A percentile compares a stretch with the other conserved stretches of the same genome.
phyloP scores from a whole-genome alignment of 2,888 invertebrate genomes.

The Andrena bicolor region DNA sequence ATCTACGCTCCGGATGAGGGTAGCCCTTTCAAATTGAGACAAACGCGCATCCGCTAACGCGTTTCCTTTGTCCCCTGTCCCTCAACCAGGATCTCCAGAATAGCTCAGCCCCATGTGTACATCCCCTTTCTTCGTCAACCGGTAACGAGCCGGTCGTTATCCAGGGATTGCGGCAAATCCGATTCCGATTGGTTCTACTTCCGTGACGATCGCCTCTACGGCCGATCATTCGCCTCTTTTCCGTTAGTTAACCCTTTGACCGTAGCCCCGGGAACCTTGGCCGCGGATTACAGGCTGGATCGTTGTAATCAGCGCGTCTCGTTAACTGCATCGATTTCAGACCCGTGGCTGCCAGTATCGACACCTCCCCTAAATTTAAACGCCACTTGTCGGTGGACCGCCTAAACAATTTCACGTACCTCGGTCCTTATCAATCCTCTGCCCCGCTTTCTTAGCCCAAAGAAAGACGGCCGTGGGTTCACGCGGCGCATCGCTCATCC shows the following conservation, averaged over 20 bases:
- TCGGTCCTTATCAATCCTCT: too few species aligned
- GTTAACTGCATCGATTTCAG: background rate
- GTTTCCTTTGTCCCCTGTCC: constrained; percentile 53
- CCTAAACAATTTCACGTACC: too few species aligned
- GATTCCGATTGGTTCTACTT: constrained; percentile 16
- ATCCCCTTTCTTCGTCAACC: constrained; percentile 9
- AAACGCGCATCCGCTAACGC: constrained; percentile 56
- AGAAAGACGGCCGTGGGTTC: background rate
- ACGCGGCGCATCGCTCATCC: constrained; percentile 40
- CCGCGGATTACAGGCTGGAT: constrained; percentile 1
- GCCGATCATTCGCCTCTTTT: constrained; percentile 20
- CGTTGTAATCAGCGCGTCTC: constrained; percentile 15
- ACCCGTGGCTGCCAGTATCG: background rate
- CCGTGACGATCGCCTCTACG: constrained; percentile 6
- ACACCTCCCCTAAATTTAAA: too few species aligned
- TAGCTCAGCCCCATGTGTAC: background rate
- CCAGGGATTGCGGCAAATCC: constrained; percentile 34
- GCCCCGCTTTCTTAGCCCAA: background rate
- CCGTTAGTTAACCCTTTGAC: background rate
- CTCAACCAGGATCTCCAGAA: constrained; percentile 1
- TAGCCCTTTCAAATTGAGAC: constrained; percentile 58
- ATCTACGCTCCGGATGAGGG: constrained; percentile 34
- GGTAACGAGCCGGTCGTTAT: constrained; percentile 52
- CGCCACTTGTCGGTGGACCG: too few species aligned
- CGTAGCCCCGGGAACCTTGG: background rate